Percentiles rank a stretch among this genome's conserved stretches.
phyloP scores from a whole-genome alignment of 2,797 vertebrate genomes.

The Trachurus trachurus region DNA sequence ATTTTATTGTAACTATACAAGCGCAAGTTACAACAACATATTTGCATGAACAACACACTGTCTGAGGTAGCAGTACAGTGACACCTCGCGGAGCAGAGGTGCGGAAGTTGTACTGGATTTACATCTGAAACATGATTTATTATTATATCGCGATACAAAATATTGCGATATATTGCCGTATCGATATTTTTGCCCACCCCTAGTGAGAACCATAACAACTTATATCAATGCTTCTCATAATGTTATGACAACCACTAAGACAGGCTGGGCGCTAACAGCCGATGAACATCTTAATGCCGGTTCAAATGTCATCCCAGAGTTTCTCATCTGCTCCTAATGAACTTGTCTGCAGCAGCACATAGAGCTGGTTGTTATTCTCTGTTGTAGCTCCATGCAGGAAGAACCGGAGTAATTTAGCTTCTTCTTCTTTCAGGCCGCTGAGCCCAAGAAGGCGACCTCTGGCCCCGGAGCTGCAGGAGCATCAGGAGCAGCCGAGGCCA shows the following conservation, averaged over 20 bases:
- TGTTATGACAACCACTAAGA: slow-evolving; percentile 38
- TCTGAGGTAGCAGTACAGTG: too few species aligned
- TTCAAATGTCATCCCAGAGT: slow-evolving; percentile 18
- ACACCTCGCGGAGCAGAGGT: too few species aligned
- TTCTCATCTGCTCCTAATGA: slow-evolving; percentile 24
- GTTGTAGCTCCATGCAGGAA: not conserved
- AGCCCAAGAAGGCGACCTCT: slow-evolving; percentile 76
- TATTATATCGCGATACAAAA: too few species aligned
- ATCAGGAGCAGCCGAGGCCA: slow-evolving; percentile 74
- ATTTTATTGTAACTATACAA: too few species aligned
- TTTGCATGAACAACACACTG: too few species aligned
- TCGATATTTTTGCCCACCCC: too few species aligned
- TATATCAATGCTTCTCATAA: slow-evolving; percentile 33
- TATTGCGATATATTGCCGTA: too few species aligned
- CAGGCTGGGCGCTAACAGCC: slow-evolving; percentile 54
- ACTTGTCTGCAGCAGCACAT: not conserved
- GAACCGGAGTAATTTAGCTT: not conserved
- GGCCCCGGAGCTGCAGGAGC: slow-evolving; percentile 61
- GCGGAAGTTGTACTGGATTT: too few species aligned
- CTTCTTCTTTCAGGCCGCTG: slow-evolving; percentile 67
- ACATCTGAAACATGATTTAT: too few species aligned
- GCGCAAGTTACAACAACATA: too few species aligned
- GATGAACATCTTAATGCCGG: slow-evolving; percentile 34
- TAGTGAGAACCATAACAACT: slow-evolving; percentile 27
- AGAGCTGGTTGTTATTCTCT: not conserved